Conservation (phyloP, 2,797 vertebrate species). For the Cetoscarus ocellatus region DNA sequence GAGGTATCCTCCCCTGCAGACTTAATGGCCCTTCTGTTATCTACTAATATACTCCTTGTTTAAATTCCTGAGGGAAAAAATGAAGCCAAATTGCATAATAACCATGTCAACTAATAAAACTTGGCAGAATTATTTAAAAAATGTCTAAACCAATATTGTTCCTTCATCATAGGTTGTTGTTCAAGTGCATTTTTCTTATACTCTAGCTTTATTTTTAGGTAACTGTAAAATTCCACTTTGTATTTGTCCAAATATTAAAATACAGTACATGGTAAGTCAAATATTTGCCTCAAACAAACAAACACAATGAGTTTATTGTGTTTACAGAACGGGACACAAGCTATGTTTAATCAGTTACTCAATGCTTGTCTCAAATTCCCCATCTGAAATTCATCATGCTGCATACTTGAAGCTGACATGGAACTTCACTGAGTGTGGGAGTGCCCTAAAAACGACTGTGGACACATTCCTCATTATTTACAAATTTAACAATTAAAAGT, state of each 20-base stretch:
- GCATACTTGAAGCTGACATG: slow-evolving; percentile 47
- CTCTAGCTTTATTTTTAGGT: slow-evolving; percentile 44
- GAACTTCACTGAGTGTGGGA: slow-evolving; percentile 59
- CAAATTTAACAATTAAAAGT: slow-evolving; percentile 45
- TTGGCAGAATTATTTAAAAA: slow-evolving; percentile 32
- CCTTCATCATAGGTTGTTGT: slow-evolving; percentile 41
- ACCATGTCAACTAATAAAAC: slow-evolving; percentile 34
- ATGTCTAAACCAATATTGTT: slow-evolving; percentile 57
- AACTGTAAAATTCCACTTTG: slow-evolving; percentile 73
- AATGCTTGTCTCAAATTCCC: slow-evolving; percentile 52
- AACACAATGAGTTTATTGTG: slow-evolving; percentile 62
- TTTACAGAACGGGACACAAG: slow-evolving; percentile 54
- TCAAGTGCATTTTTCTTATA: slow-evolving; percentile 37
- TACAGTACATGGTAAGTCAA: slow-evolving; percentile 61
- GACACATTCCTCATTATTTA: slow-evolving; percentile 65
- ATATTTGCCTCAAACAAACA: slow-evolving; percentile 69
- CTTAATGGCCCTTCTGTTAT: slow-evolving; percentile 27
- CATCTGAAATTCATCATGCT: slow-evolving; percentile 51
- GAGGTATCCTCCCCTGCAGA: slow-evolving; percentile 30
- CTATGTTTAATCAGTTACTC: slow-evolving; percentile 67
- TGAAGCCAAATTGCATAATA: slow-evolving; percentile 28
- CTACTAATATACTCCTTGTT: slow-evolving; percentile 25
- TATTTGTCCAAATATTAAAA: slow-evolving; percentile 59
- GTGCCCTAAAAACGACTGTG: slow-evolving; percentile 53
- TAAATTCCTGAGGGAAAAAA: slow-evolving; percentile 30